Base-by-base conservation (phyloP, 1,140 invertebrate species). In the Zaprionus ghesquierei region DNA sequence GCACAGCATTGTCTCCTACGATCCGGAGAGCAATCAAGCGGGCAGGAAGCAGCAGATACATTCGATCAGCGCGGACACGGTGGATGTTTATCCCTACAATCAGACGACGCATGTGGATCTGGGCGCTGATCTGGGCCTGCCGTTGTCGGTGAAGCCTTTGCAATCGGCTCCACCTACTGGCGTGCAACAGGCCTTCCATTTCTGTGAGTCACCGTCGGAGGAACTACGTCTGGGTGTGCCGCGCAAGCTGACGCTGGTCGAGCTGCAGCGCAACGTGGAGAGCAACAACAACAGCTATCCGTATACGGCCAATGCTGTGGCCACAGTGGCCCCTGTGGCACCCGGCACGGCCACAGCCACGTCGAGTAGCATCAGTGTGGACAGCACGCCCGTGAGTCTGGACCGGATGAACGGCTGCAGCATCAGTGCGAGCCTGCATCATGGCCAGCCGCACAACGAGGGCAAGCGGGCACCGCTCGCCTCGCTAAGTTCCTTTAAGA, bases 401-500 rank as follows among this genome's bases (percentile, higher is more conserved):
- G 90, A 91, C 15, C 55, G 82, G n/a, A 56, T 91, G 9, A 90
- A 91, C 59, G 82, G 90, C 4, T 46, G 41, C 9, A 92, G 58
- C 81, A 81, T 79, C 76, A 93, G 70, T 31, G 46, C 90, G 31
- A 78, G 76, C 9, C 41, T 46, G 41, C 61, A 79, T 82, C 18
- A 50, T 72, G 1, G 75, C 25, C 73, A 74, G 55, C 31, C 9
- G 33, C 13, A 51, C 62, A 58, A 33, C 50, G 66, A 61, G 8
- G 89, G 85, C 44, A 90, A 93, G 56, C 81, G 94, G 38, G 96
- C 96, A 5, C 96, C 96, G 13, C 92, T 97, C 23, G 96, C 96
- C 33, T 96, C 95, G 38, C 94, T 96, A 89, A 95, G 95, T 77
- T 96, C 95, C 91, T 95, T 95, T 77, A 95, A 94, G 68, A 94